A percentile compares a stretch with the other conserved stretches of the same genome.
phyloP scores from a whole-genome alignment of 2,888 invertebrate genomes.

The Stenodera caucasica region DNA sequence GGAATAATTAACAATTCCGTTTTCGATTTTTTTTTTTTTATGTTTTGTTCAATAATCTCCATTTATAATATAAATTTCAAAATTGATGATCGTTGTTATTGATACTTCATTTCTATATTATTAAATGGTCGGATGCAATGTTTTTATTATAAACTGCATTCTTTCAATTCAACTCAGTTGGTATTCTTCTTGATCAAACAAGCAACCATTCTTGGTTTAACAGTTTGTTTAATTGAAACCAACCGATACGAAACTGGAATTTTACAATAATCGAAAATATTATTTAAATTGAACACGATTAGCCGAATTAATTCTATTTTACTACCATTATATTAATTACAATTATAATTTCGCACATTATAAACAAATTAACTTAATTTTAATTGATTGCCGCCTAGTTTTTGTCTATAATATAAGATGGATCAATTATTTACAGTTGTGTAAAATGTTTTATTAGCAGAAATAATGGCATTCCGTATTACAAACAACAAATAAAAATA shows the following conservation, averaged over 20 bases:
- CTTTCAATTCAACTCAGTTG: neutral
- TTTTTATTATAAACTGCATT: conserved; percentile 5
- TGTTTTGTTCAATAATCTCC: neutral
- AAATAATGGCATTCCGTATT: conserved; percentile 13
- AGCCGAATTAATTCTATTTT: too few species aligned
- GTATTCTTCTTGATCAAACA: conserved; percentile 6
- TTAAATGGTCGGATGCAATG: neutral
- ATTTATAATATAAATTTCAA: neutral
- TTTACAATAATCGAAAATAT: neutral
- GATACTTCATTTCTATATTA: conserved; percentile 7
- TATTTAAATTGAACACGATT: too few species aligned
- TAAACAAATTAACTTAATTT: conserved; percentile 3
- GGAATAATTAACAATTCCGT: conserved; percentile 17
- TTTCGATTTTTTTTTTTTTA: conserved; percentile 3
- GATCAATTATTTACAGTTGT: conserved; percentile 13
- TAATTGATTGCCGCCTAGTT: conserved; percentile 5
- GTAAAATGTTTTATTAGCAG: conserved; percentile 13
- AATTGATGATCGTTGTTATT: conserved; percentile 4
- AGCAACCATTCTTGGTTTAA: conserved; percentile 1
- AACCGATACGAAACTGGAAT: neutral
- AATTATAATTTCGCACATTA: neutral
- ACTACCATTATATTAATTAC: neutral
- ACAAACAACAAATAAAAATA: conserved; percentile 15
- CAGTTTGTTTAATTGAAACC: neutral
- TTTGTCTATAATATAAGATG: neutral